Conservation (phyloP, 2,888 invertebrate genomes). For the Gymnoscelis rufifasciata region DNA sequence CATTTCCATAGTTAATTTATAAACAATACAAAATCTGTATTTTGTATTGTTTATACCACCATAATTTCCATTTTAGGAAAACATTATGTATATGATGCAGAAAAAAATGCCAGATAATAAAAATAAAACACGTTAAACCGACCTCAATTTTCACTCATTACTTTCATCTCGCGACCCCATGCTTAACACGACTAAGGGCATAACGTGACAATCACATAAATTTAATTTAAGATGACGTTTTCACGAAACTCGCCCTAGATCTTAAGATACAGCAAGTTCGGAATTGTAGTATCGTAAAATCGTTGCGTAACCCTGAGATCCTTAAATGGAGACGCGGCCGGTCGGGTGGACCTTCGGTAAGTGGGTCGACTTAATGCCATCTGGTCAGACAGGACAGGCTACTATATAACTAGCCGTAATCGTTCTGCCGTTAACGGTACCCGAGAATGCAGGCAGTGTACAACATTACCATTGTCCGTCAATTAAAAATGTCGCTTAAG, state of each 20-base stretch:
- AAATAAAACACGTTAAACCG: background rate
- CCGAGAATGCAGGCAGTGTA: slow-evolving; percentile 37
- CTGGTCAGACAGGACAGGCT: slow-evolving; percentile 62
- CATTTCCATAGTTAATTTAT: too few relatives aligned
- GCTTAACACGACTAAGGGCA: slow-evolving; percentile 21
- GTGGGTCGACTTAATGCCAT: slow-evolving; percentile 72
- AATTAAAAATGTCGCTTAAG: slow-evolving; percentile 34
- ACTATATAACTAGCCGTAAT: slow-evolving; percentile 55
- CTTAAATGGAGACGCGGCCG: slow-evolving; percentile 61
- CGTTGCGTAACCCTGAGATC: slow-evolving; percentile 65
- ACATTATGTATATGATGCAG: too few relatives aligned
- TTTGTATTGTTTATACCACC: too few relatives aligned
- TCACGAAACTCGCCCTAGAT: slow-evolving; percentile 28
- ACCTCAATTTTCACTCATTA: slow-evolving; percentile 11
- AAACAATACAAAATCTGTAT: too few relatives aligned
- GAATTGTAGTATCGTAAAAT: slow-evolving; percentile 30
- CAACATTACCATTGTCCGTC: slow-evolving; percentile 35
- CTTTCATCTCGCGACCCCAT: slow-evolving; percentile 13
- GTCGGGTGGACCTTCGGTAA: slow-evolving; percentile 65
- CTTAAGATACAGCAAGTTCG: slow-evolving; percentile 29
- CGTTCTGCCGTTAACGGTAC: slow-evolving; percentile 49
- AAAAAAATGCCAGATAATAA: background rate
- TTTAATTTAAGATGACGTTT: slow-evolving; percentile 27
- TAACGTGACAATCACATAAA: slow-evolving; percentile 21
- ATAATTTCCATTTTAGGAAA: too few relatives aligned